Percentiles rank a stretch among this genome's conserved stretches.
Evolutionary conservation across 2,888 invertebrate species (phyloP).

Genomic region (Drosophila austrosaltans): DNA sequence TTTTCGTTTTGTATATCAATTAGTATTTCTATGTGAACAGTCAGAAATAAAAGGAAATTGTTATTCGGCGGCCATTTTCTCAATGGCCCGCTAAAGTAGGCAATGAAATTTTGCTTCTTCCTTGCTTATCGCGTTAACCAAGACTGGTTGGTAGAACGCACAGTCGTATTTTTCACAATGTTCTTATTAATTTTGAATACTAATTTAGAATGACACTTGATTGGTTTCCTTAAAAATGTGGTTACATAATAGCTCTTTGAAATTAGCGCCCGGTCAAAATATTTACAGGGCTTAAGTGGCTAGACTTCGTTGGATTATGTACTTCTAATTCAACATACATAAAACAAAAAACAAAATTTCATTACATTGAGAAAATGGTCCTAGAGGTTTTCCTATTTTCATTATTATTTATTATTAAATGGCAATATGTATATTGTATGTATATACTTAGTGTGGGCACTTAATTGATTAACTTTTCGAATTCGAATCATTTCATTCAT

Average conservation of each 20-base stretch:
- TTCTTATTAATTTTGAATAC: not conserved
- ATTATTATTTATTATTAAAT: constrained; percentile 4
- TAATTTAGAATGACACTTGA: not conserved
- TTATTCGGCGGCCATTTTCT: not conserved
- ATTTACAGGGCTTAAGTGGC: constrained; percentile 4
- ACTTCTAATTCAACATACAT: too few relatives aligned
- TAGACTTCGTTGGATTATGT: constrained; percentile 7
- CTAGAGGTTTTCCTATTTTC: not conserved
- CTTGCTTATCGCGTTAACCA: not conserved
- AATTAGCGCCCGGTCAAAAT: not conserved
- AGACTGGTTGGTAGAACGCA: too few relatives aligned
- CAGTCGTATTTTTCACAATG: not conserved
- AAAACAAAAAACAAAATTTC: not conserved
- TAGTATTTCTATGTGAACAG: constrained; percentile 30
- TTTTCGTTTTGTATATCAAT: constrained; percentile 21
- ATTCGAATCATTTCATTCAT: constrained; percentile 48
- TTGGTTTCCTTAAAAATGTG: not conserved
- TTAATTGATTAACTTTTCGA: constrained; percentile 39
- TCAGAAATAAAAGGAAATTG: constrained; percentile 50
- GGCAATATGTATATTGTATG: not conserved
- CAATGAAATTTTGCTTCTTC: not conserved
- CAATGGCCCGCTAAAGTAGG: constrained; percentile 2
- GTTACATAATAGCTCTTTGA: not conserved
- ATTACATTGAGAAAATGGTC: constrained; percentile 2
- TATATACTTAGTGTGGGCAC: constrained; percentile 52